Base-by-base conservation (phyloP, 2,888 invertebrate species). In the Lottia scabra region DNA sequence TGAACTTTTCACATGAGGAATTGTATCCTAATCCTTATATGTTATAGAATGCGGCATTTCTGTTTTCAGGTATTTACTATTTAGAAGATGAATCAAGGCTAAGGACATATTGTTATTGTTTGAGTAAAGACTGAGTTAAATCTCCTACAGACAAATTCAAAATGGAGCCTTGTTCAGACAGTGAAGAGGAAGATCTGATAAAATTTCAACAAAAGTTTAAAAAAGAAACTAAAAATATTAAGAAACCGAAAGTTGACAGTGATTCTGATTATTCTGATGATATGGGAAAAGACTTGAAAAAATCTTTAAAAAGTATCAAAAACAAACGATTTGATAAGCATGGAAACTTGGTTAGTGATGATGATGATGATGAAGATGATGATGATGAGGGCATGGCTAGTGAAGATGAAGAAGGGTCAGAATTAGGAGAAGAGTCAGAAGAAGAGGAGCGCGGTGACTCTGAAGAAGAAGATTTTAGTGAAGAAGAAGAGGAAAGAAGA, bases 161-260 rank as follows among this genome's bases (percentile, higher is more conserved):
- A n/a, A 56, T 56, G 56, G 56, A 56, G 8, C 56, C 56, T 56
- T 56, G 56, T 56, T 56, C 56, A 2, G 56, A 56, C 19, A 56
- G 56, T 13, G 56, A 23, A 13, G 56, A 56, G 8, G 56, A 56
- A 2, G 56, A 56, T 19, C 13, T 56, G 23, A n/a, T 23, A 1
- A 56, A 56, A 56, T 56, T 56, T 23, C 56, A 56, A 56, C 56
- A 56, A 56, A 56, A 56, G 13, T 56, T 56, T 56, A 56, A 56
- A 23, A 56, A 8, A 19, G 19, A 56, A 56, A 56, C 56, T 23
- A 13, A 8, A 13, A 23, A 23, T 56, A 23, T 56, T 2, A 56
- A 56, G 56, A 16, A 56, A 23, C 56, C 1, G 23, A 56, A n/a
- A 4, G 56, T 19, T 56, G 56, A 8, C 0, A 23, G 19, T 3